These are phyloP conservation scores for Enteromius mattozi DNA, from an alignment of 2,797 vertebrate genomes.

Conservation along the genomic window DNA sequence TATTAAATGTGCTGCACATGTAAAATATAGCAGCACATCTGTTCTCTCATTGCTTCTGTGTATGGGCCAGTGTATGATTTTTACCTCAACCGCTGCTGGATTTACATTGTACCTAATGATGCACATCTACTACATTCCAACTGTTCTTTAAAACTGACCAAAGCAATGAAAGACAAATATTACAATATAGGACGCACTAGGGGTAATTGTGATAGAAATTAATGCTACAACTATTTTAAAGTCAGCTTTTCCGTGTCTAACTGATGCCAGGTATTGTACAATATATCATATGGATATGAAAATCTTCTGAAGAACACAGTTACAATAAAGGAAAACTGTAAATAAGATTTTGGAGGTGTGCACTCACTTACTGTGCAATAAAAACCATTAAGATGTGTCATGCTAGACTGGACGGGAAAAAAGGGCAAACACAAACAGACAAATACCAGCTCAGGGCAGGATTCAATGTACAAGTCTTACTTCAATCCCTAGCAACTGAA, in stretches of 20 bases:
- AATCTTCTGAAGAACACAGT: not conserved
- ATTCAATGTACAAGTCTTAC: constrained; percentile 35
- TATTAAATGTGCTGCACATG: constrained; percentile 34
- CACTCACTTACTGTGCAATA: not conserved
- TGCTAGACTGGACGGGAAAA: not conserved
- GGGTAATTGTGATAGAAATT: not conserved
- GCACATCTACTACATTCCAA: constrained; percentile 39
- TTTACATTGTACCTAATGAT: constrained; percentile 56
- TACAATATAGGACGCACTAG: not conserved
- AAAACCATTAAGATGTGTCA: constrained; percentile 19
- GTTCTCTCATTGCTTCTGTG: constrained; percentile 40
- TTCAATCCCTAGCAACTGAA: constrained; percentile 27
- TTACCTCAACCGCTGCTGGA: constrained; percentile 21
- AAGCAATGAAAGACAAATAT: not conserved
- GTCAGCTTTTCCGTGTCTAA: not conserved
- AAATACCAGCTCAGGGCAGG: constrained; percentile 29
- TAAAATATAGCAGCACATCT: constrained; percentile 38
- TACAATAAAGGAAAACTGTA: not conserved
- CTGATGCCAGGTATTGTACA: not conserved
- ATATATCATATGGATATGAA: not conserved
- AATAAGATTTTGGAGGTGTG: not conserved
- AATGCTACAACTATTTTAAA: not conserved
- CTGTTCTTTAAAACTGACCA: constrained; percentile 16
- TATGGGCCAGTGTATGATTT: constrained; percentile 46
- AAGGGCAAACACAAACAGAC: constrained; percentile 17